phyloP scores from a whole-genome alignment of 2,888 invertebrate species.

The Diaprepes abbreviatus region DNA sequence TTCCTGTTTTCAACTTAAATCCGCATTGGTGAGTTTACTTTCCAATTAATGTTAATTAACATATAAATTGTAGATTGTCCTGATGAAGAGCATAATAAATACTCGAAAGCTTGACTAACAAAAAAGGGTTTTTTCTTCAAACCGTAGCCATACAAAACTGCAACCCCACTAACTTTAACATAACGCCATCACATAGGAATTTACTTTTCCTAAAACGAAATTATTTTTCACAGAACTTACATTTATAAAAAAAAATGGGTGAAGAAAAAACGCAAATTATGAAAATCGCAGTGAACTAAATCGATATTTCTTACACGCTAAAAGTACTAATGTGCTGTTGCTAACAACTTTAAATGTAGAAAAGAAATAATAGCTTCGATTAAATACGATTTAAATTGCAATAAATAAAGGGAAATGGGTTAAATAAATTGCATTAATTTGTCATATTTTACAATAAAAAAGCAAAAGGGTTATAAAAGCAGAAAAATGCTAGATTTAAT shows the following conservation, averaged over 20 bases:
- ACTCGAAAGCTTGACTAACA: no score
- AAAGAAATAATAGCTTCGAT: not conserved
- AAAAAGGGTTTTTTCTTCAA: no score
- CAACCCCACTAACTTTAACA: no score
- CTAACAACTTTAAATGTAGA: constrained; percentile 2
- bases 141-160: no score
- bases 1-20: no score
- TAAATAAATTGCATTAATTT: not conserved
- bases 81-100: no score
- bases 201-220: no score
- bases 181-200: no score
- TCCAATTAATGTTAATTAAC: no score
- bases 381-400: not conserved
- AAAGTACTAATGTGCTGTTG: constrained; percentile 9
- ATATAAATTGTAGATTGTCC: no score
- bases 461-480: no score
- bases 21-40: no score
- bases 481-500: not conserved
- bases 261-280: constrained; percentile 26
- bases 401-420: not conserved
- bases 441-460: not conserved
- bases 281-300: constrained; percentile 32
- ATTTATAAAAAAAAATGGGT: not conserved
- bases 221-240: not conserved
- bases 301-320: constrained; percentile 42